These are phyloP conservation scores for Babylonia areolata DNA, from an alignment of 1,140 invertebrate genomes.

Conservation along the genomic window DNA sequence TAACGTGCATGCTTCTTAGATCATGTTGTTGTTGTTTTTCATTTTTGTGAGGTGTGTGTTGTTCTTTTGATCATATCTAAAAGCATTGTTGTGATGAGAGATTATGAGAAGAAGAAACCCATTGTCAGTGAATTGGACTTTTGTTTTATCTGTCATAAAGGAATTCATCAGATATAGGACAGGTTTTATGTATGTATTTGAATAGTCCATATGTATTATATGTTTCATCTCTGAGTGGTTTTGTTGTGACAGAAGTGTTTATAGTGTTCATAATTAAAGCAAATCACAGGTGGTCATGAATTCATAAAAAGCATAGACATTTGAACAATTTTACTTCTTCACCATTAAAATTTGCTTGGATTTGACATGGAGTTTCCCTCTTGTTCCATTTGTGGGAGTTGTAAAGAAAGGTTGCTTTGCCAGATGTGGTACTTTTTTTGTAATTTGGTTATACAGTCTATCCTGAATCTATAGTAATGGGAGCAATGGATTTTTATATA, in stretches of 20 bases:
- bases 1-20: too few species aligned
- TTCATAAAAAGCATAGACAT: too few species aligned
- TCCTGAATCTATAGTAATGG: background rate
- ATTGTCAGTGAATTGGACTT: background rate
- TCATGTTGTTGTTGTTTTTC: background rate
- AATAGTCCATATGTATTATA: too few species aligned
- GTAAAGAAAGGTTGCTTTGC: background rate
- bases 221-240: too few species aligned
- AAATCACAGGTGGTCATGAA: too few species aligned
- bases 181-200: background rate
- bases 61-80: background rate
- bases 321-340: too few species aligned
- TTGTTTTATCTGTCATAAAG: background rate
- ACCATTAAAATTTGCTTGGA: too few species aligned
- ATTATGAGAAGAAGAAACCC: background rate
- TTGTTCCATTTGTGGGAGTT: too few species aligned
- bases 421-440: background rate
- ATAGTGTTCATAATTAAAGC: too few species aligned
- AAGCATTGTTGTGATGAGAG: background rate
- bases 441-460: background rate
- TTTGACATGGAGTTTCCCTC: too few species aligned
- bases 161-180: too few species aligned
- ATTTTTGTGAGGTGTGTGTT: conserved; percentile 1
- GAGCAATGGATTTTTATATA: conserved; percentile 28
- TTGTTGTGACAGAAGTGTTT: too few species aligned